Percentiles rank a stretch among this genome's conserved stretches.
Conservation (phyloP, 2,888 invertebrate species). For the Empis livida region DNA sequence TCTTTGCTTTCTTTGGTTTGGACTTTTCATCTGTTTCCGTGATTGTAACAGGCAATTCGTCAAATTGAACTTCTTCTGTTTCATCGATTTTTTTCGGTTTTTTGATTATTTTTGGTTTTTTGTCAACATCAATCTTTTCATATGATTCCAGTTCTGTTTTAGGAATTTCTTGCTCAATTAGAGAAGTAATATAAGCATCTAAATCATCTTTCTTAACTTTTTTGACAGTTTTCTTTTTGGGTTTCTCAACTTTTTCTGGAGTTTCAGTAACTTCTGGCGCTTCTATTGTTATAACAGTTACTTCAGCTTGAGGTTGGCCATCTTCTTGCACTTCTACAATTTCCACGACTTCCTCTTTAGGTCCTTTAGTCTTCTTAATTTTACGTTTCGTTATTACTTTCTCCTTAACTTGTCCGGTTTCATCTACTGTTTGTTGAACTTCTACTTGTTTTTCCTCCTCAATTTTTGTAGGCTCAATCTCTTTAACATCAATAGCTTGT, state of each 20-base stretch:
- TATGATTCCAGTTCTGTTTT: conserved; percentile 36
- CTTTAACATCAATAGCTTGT: conserved; percentile 27
- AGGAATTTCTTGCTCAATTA: conserved; percentile 33
- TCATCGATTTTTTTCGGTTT: conserved; percentile 24
- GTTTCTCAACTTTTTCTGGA: conserved; percentile 20
- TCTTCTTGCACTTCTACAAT: conserved; percentile 34
- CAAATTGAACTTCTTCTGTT: conserved; percentile 14
- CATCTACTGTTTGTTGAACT: conserved; percentile 31
- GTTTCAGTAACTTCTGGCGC: conserved; percentile 17
- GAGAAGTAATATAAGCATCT: conserved; percentile 30
- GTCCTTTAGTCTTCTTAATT: conserved; percentile 33
- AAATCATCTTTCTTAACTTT: conserved; percentile 31
- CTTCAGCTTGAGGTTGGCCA: conserved; percentile 32
- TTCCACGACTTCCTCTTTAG: conserved; percentile 34
- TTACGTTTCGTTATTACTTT: conserved; percentile 27
- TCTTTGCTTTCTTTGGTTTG: conserved; percentile 6
- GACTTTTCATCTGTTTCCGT: conserved; percentile 24
- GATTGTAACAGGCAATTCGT: conserved; percentile 12
- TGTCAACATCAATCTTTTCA: conserved; percentile 27
- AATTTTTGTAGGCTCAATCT: conserved; percentile 16
- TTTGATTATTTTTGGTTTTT: conserved; percentile 23
- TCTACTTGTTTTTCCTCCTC: conserved; percentile 35
- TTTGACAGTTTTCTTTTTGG: conserved; percentile 28
- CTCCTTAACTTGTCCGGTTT: conserved; percentile 23
- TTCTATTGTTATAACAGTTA: conserved; percentile 35